Evolutionary conservation across 2,888 invertebrate species (phyloP), one percentile per base, ranked within the genome.

Genomic region (Apomyelois bistriatella): DNA sequence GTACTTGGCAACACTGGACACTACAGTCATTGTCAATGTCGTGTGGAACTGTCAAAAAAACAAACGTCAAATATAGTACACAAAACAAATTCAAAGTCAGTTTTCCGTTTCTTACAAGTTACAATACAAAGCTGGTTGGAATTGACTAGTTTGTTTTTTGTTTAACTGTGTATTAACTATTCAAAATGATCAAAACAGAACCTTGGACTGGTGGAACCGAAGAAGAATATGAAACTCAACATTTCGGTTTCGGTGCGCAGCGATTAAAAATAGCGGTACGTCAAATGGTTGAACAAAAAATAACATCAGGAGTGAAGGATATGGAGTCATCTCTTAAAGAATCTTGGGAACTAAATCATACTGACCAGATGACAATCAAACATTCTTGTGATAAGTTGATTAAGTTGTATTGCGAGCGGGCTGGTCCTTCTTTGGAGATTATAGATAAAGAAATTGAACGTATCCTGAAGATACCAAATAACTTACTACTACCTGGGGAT

Each of bases 191-290:
- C 36, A 78, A 78, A 68, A 75, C 73, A 7, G 62, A 71, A 48
- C 69, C 72, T 6, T 90, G 89, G 89, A 66, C 58, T 17, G 90
- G 90, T 42, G 90, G 89, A 9, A 77, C 76, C 12, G 79, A 85
- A 1, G 90, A 91, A 72, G 90, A 91, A 73, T 90, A 90, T 58
- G 86, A 89, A 65, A 89, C 89, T 0, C 89, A 91, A 60, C 85
- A 83, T 59, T 90, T 89, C 51, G 88, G 90, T 48, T 91, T 90
- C 58, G 90, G 90, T 15, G 68, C 85, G 4, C 89, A 89, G 65
- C 74, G 85, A 9, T 66, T 91, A 0, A 84, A 88, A 81, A 85
- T 88, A 46, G 76, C 90, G 2, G 72, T 90, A 28, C 76, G 88
- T 12, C 78, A 85, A 74, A 85, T 91, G 85, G 76, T 89, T 1